phyloP scores from a whole-genome alignment of 2,113 vertebrate genomes.

The Anthoscopus minutus region DNA sequence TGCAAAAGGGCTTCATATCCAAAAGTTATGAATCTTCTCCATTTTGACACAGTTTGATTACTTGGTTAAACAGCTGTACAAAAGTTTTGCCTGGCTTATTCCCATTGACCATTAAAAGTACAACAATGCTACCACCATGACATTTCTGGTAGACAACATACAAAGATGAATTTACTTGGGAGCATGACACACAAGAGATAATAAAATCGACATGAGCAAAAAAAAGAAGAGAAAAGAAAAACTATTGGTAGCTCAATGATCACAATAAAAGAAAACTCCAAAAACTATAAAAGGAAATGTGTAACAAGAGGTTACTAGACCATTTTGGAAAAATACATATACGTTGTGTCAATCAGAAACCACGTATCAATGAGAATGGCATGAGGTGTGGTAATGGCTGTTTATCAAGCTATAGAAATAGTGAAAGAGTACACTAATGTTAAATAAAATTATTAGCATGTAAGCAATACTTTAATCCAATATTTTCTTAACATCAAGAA shows the following conservation, averaged over 20 bases:
- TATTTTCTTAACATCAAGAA: background rate
- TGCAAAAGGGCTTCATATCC: background rate
- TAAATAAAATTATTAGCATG: background rate
- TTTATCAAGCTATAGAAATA: background rate
- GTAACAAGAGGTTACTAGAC: background rate
- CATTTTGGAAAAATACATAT: background rate
- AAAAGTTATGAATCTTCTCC: background rate
- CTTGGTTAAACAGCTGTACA: background rate
- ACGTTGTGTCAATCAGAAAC: background rate
- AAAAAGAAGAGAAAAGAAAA: background rate
- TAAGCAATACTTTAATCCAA: background rate
- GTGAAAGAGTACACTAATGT: background rate
- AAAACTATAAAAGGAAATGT: background rate
- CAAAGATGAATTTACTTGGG: background rate
- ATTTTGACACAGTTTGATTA: background rate
- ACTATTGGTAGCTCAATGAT: fast-evolving
- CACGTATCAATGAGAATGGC: background rate
- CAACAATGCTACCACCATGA: background rate
- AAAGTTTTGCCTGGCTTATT: background rate
- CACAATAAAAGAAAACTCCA: background rate
- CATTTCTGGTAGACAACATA: background rate
- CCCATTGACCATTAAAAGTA: background rate
- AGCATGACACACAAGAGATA: background rate
- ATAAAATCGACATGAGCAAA: background rate
- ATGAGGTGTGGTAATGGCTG: background rate